Evolutionary conservation across 2,113 vertebrate genomes (phyloP).

Genomic region (Apus apus): DNA sequence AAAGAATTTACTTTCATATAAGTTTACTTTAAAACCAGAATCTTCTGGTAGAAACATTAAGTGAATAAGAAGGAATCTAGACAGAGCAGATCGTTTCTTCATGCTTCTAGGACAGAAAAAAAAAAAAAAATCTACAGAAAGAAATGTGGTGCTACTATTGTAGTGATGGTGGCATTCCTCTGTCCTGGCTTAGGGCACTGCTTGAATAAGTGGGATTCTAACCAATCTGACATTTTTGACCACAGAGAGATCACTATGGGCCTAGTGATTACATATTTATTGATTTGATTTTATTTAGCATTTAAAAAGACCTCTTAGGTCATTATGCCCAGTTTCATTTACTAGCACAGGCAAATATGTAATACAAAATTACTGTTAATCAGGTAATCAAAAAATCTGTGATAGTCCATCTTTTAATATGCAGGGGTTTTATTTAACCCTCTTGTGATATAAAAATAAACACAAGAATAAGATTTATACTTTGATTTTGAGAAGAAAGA

Average conservation of each 20-base stretch:
- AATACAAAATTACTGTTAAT: neutral
- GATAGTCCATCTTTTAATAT: neutral
- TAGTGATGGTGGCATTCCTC: neutral
- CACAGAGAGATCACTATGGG: neutral
- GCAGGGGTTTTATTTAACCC: neutral
- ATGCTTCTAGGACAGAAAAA: neutral
- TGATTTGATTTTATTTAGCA: neutral
- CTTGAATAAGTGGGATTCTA: neutral
- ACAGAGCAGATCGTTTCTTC: neutral
- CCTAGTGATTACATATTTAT: neutral
- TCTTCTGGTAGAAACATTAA: neutral
- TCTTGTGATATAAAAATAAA: neutral
- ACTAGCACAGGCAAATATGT: neutral
- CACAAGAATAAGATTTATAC: neutral
- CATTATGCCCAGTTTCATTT: neutral
- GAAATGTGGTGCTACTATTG: neutral
- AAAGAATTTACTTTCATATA: constrained; percentile 7
- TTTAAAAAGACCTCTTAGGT: neutral
- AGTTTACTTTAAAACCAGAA: neutral
- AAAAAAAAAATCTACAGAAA: neutral
- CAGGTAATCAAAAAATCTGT: neutral
- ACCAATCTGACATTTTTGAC: neutral
- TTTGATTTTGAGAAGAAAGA: neutral
- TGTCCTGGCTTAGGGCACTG: neutral
- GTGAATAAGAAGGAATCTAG: neutral